Base-by-base conservation (phyloP, 2,113 vertebrate genomes). In the Dolichallabes microphthalmus region DNA sequence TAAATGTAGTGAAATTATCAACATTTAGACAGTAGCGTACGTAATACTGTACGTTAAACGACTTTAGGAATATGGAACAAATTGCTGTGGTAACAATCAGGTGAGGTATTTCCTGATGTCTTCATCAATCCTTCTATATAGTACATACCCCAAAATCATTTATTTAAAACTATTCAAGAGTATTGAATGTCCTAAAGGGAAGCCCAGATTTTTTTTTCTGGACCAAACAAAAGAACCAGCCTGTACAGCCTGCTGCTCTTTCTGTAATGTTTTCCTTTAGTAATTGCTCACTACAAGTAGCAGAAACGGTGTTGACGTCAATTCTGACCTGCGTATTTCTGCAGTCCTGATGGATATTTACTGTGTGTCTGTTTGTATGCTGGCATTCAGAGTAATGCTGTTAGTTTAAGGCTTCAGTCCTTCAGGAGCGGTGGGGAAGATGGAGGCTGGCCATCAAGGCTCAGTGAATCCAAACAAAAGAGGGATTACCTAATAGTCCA, bases 401-500 rank as follows among this genome's bases (percentile, higher is more conserved):
- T 92, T 90, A 88, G 88, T 89, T 77, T 89, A 92, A 93, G 93
- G 87, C 86, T 86, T 88, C 87, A 90, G 92, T 90, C 92, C 66
- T 82, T 82, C 53, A 57, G 92, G 88, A 92, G 91, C 83, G 87
- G 92, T 87, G 90, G 82, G 90, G 92, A 92, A 94, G 93, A 95
- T 94, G 91, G 94, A 94, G 95, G 92, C 96, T 94, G 96, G 93
- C 95, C 95, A 94, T 90, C 91, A 89, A 95, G 94, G 92, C 93
- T 92, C 91, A 92, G 92, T 92, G 92, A 95, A 95, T 94, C 91
- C 90, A 95, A 96, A 96, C 95, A 96, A 96, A 95, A 92, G 93
- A 95, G 91, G 91, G 94, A 96, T 96, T 95, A 95, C 93, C 95
- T 97, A 95, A 96, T 94, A 95, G 94, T 95, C 93, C 94, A 93